Conservation (phyloP, 2,888 invertebrate genomes). For the Oligia strigilis region DNA sequence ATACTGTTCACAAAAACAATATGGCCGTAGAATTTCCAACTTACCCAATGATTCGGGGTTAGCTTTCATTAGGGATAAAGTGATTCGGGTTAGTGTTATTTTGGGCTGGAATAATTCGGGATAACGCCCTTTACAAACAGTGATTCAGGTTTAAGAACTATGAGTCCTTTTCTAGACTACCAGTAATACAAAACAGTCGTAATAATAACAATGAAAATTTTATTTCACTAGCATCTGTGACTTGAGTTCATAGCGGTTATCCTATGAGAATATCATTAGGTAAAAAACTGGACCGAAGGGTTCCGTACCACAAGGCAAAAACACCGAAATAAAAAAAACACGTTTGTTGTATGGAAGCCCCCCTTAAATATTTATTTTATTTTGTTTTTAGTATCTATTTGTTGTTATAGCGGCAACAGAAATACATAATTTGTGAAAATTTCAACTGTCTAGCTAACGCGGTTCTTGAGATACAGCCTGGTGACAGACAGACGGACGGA, state of each 20-base stretch:
- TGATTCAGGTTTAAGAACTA: not conserved
- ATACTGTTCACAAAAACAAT: not conserved
- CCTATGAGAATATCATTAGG: not conserved
- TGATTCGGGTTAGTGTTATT: constrained; percentile 1
- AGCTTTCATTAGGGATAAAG: not conserved
- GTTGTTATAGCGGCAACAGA: no score
- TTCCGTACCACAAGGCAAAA: no score
- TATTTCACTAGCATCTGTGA: constrained; percentile 33
- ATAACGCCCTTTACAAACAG: not conserved
- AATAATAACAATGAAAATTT: constrained; percentile 23
- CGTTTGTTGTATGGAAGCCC: no score
- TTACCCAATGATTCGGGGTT: not conserved
- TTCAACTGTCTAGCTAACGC: no score
- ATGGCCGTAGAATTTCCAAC: not conserved
- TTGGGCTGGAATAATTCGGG: not conserved
- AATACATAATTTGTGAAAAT: no score
- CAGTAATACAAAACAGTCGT: constrained; percentile 10
- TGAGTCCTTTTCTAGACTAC: not conserved
- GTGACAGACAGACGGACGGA: no score
- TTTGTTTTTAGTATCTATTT: no score
- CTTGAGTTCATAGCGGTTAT: not conserved
- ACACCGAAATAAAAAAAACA: no score
- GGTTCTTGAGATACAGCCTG: no score
- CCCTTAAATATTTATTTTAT: no score
- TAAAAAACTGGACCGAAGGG: no score